A percentile compares a stretch with the other conserved stretches of the same genome.
These are phyloP conservation scores for Craniophora ligustri DNA, from an alignment of 2,888 invertebrate species.

Conservation along the genomic window DNA sequence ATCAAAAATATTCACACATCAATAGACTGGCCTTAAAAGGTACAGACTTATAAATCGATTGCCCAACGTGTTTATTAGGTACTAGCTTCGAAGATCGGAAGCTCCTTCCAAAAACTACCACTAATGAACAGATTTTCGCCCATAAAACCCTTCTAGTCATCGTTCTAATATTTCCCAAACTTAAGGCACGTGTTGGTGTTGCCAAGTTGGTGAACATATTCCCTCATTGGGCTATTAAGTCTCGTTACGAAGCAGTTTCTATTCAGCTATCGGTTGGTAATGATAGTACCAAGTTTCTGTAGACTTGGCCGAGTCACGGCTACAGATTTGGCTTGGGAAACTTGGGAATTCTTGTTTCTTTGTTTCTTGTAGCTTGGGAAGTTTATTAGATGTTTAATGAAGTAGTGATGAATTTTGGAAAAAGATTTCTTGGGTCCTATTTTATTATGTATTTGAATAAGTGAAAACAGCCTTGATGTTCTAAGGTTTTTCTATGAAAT, in stretches of 20 bases:
- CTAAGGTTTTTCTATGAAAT: no score
- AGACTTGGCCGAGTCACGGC: conserved; percentile 22
- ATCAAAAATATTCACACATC: no score
- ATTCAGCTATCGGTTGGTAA: conserved; percentile 25
- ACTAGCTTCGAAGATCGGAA: no score
- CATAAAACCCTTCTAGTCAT: conserved; percentile 2
- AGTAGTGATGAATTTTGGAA: conserved; percentile 1
- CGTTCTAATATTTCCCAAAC: conserved; percentile 10
- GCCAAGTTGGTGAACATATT: conserved; percentile 28
- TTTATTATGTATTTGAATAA: no score
- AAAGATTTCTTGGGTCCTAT: background rate
- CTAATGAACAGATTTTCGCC: conserved; percentile 18
- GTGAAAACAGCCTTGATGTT: no score
- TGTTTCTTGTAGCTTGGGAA: conserved; percentile 13
- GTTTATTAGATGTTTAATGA: conserved; percentile 14
- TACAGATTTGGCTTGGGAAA: conserved; percentile 33
- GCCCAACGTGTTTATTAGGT: no score
- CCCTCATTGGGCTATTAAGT: conserved; percentile 38
- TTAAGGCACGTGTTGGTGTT: conserved; percentile 17
- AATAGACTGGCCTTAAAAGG: no score
- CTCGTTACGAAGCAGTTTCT: conserved; percentile 38
- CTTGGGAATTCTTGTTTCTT: conserved; percentile 10
- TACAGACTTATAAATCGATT: no score
- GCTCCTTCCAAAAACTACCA: background rate
- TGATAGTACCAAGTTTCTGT: conserved; percentile 47